phyloP scores from a whole-genome alignment of 2,888 invertebrate species.

The Diabrotica balteata region DNA sequence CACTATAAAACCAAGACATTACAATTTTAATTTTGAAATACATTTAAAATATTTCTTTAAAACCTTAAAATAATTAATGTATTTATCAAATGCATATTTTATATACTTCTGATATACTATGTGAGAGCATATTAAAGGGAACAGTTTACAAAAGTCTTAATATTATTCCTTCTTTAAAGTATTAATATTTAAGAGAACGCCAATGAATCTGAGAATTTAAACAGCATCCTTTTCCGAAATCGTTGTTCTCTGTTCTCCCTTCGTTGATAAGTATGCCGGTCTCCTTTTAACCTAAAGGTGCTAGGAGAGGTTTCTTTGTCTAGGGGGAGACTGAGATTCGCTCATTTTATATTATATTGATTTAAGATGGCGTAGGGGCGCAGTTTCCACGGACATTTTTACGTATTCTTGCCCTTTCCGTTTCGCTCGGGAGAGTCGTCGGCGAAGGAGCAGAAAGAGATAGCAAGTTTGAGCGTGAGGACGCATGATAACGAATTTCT shows the following conservation, averaged over 20 bases:
- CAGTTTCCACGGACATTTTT: conserved; percentile 45
- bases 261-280: conserved; percentile 35
- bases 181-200: conserved; percentile 1
- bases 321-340: conserved; percentile 56
- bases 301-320: conserved; percentile 55
- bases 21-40: too few species aligned
- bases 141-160: too few species aligned
- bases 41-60: too few species aligned
- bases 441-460: conserved; percentile 25
- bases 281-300: conserved; percentile 55
- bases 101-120: too few species aligned
- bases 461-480: conserved; percentile 28
- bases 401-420: conserved; percentile 34
- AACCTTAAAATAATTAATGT: too few species aligned
- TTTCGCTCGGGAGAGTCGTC: conserved; percentile 28
- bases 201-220: conserved; percentile 23
- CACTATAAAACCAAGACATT: too few species aligned
- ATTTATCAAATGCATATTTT: too few species aligned
- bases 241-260: conserved; percentile 38
- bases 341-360: conserved; percentile 62
- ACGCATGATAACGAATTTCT: conserved; percentile 36
- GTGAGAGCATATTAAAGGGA: too few species aligned
- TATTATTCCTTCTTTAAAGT: too few species aligned
- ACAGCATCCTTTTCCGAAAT: conserved; percentile 37
- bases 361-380: conserved; percentile 58